Evolutionary conservation across 2,113 vertebrate species (phyloP).

Genomic region (Hylia prasina): DNA sequence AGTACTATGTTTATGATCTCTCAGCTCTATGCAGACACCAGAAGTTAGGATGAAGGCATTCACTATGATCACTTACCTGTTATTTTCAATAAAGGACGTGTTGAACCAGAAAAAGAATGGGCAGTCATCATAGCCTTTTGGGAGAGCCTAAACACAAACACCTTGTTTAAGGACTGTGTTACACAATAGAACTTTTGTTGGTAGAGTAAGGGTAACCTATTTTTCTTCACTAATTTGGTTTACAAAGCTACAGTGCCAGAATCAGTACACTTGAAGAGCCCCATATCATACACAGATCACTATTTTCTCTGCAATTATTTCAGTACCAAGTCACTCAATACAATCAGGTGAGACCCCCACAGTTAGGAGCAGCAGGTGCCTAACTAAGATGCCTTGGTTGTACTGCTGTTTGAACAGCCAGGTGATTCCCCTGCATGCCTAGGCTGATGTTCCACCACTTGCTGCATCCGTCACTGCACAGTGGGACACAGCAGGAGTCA

Average conservation of each 20-base stretch:
- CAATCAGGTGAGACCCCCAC: background rate
- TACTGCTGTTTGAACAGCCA: background rate
- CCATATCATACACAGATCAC: background rate
- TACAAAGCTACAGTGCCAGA: background rate
- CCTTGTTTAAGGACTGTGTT: background rate
- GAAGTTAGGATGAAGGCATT: background rate
- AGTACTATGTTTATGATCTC: background rate
- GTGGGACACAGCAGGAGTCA: background rate
- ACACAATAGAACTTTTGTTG: background rate
- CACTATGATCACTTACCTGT: slow-evolving; percentile 74
- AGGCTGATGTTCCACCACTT: background rate
- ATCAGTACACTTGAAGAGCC: background rate
- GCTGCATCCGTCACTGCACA: background rate
- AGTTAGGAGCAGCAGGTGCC: background rate
- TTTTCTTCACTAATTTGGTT: background rate
- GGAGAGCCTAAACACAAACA: slow-evolving; percentile 75
- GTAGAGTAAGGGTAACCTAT: background rate
- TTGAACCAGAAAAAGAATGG: slow-evolving; percentile 97
- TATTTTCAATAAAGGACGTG: slow-evolving; percentile 85
- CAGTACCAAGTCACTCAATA: background rate
- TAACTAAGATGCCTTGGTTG: background rate
- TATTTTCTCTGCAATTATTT: background rate
- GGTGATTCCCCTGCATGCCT: background rate
- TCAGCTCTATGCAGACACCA: background rate
- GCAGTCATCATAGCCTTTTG: slow-evolving; percentile 89